phyloP scores from a whole-genome alignment of 2,113 vertebrate genomes.

The Stegostoma tigrinum region DNA sequence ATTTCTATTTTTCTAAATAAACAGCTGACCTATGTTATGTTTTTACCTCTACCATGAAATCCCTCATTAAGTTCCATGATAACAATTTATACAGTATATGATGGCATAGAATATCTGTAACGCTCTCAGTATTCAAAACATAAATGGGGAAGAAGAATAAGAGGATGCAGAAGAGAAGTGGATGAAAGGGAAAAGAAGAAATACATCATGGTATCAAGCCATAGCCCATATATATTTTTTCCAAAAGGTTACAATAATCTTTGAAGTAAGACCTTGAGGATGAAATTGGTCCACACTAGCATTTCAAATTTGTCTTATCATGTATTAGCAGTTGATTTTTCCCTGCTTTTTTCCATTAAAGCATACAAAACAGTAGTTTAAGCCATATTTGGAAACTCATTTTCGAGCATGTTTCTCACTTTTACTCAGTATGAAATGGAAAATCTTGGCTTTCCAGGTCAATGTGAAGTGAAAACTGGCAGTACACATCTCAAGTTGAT shows the following conservation, averaged over 20 bases:
- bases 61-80: not conserved
- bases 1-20: not conserved
- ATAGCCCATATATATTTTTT: not conserved
- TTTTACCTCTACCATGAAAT: not conserved
- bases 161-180: not conserved
- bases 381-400: not conserved
- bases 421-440: no score
- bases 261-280: not conserved
- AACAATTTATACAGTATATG: not conserved
- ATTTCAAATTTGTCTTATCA: not conserved
- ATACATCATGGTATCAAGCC: not conserved
- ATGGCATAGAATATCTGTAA: not conserved
- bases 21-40: not conserved
- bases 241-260: not conserved
- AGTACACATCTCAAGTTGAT: not conserved
- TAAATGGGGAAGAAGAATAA: not conserved
- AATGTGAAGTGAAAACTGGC: not conserved
- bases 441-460: not conserved
- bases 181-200: not conserved
- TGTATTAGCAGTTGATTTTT: not conserved
- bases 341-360: not conserved
- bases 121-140: not conserved
- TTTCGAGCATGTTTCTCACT: not conserved
- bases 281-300: not conserved
- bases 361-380: not conserved